Evolutionary conservation across 2,888 invertebrate genomes (phyloP).

Genomic region (Abrostola tripartita): DNA sequence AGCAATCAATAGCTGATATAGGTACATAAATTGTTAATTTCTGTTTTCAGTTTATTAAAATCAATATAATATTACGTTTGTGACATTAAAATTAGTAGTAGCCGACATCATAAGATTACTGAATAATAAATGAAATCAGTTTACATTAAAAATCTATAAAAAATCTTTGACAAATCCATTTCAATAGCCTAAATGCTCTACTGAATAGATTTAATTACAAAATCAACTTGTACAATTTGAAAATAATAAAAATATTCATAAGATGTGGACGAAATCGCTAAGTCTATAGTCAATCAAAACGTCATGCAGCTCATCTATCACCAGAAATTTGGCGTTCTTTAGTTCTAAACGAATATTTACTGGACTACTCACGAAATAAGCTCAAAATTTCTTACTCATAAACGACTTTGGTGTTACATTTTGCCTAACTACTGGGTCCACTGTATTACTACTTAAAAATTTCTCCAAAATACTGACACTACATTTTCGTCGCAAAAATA

Average conservation of each 20-base stretch:
- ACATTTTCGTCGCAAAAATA: slow-evolving; percentile 82
- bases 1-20: slow-evolving; percentile 44
- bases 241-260: slow-evolving; percentile 53
- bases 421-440: slow-evolving; percentile 84
- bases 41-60: neutral
- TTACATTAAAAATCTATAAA: slow-evolving; percentile 27
- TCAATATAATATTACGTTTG: neutral
- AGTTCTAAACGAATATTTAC: slow-evolving; percentile 54
- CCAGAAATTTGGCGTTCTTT: slow-evolving; percentile 49
- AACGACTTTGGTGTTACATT: slow-evolving; percentile 84
- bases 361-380: slow-evolving; percentile 74
- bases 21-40: slow-evolving; percentile 3
- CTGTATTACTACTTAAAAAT: slow-evolving; percentile 76
- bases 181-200: slow-evolving; percentile 12
- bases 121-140: slow-evolving; percentile 10
- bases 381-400: slow-evolving; percentile 76
- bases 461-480: slow-evolving; percentile 85
- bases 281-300: slow-evolving; percentile 71
- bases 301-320: slow-evolving; percentile 58
- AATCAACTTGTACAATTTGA: slow-evolving; percentile 28
- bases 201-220: slow-evolving; percentile 21
- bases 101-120: slow-evolving; percentile 26
- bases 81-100: slow-evolving; percentile 14
- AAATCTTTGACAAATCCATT: slow-evolving; percentile 18
- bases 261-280: slow-evolving; percentile 79